These are phyloP conservation scores for Pelosia muscerda DNA, from an alignment of 2,888 invertebrate genomes.

Conservation along the genomic window DNA sequence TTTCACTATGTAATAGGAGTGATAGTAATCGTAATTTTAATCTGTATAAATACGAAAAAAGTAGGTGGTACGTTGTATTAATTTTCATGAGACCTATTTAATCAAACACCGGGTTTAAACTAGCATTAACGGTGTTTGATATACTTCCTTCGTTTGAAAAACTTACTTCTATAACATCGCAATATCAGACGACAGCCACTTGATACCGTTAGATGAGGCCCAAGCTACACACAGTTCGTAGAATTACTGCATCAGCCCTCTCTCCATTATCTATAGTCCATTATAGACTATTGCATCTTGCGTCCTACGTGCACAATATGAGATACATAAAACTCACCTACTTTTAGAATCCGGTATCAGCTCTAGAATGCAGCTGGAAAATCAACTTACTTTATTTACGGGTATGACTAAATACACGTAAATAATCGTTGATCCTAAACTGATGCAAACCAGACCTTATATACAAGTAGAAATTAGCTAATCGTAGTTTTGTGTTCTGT, in stretches of 20 bases:
- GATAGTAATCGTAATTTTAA: conserved; percentile 14
- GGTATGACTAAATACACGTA: conserved; percentile 18
- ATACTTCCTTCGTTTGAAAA: conserved; percentile 19
- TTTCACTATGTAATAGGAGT: conserved; percentile 18
- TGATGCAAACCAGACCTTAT: conserved; percentile 10
- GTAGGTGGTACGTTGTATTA: not conserved
- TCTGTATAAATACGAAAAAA: conserved; percentile 18
- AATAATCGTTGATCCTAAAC: conserved; percentile 14
- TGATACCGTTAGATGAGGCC: conserved; percentile 47
- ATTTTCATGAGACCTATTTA: conserved; percentile 9
- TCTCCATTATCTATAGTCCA: conserved; percentile 33
- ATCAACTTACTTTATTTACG: conserved; percentile 8
- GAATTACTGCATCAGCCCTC: conserved; percentile 45
- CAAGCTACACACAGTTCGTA: conserved; percentile 45
- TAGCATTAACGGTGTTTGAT: not conserved
- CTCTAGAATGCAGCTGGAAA: not conserved
- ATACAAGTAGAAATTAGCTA: too few species aligned
- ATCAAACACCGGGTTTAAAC: conserved; percentile 8
- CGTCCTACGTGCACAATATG: conserved; percentile 14
- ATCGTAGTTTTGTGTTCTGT: too few species aligned
- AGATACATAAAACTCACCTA: conserved; percentile 19
- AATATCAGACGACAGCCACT: conserved; percentile 36
- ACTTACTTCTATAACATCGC: conserved; percentile 29
- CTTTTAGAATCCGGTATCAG: conserved; percentile 25
- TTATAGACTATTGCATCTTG: conserved; percentile 27